Conservation (phyloP, 1,140 invertebrate species). For the Bombus turneri region DNA sequence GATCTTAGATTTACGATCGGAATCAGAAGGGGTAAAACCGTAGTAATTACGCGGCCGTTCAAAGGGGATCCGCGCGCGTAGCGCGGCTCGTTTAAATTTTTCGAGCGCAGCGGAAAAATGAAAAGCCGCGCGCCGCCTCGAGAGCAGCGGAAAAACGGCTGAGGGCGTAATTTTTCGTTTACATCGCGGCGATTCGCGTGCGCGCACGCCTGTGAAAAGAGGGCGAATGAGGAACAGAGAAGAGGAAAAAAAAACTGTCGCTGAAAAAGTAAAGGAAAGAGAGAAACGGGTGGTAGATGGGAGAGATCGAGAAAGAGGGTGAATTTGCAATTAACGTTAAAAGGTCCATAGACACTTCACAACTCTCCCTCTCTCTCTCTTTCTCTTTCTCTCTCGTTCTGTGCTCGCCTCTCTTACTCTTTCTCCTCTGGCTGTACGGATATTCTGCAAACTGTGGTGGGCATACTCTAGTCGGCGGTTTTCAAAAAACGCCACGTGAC, state of each 20-base stretch:
- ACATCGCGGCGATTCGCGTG: constrained; percentile 28
- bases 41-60: constrained; percentile 48
- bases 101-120: constrained; percentile 33
- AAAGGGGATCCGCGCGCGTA: constrained; percentile 23
- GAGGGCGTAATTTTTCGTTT: constrained; percentile 66
- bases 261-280: background rate
- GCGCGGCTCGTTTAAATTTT: constrained; percentile 56
- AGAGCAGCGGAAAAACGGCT: constrained; percentile 38
- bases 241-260: background rate
- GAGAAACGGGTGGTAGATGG: background rate
- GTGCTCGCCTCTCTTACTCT: background rate
- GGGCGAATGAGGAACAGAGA: background rate
- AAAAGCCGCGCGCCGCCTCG: constrained; percentile 23
- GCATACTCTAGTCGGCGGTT: constrained; percentile 36
- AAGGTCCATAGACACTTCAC: constrained; percentile 67
- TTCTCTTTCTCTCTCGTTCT: constrained; percentile 3
- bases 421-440: constrained; percentile 29
- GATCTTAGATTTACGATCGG: constrained; percentile 49
- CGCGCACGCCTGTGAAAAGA: constrained; percentile 6
- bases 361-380: background rate
- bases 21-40: constrained; percentile 16
- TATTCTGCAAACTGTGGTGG: constrained; percentile 58
- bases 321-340: constrained; percentile 69
- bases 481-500: constrained; percentile 62
- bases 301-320: constrained; percentile 18